These are phyloP conservation scores for Gadopsis marmoratus DNA, from an alignment of 2,797 vertebrate species.

Conservation along the genomic window DNA sequence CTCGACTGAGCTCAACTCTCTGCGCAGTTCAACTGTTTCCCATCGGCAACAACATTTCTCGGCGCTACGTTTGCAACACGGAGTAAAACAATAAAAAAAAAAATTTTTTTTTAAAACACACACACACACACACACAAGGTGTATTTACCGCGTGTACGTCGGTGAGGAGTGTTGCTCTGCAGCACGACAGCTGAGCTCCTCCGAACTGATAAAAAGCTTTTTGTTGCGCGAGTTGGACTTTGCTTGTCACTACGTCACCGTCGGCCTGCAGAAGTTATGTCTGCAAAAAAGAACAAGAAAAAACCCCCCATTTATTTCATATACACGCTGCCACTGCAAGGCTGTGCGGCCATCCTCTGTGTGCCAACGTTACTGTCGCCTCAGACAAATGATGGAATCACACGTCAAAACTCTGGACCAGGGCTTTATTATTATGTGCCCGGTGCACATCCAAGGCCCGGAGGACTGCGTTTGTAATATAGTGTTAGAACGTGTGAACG, in stretches of 20 bases:
- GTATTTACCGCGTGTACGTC: neutral
- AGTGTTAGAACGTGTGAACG: neutral
- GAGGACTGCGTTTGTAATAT: neutral
- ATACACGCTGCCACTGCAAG: neutral
- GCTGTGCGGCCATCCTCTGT: neutral
- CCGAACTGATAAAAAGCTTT: constrained; percentile 51
- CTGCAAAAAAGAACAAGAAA: constrained; percentile 33
- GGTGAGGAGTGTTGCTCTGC: neutral
- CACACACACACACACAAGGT: neutral
- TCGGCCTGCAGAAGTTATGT: constrained; percentile 63
- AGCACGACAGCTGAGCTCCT: constrained; percentile 5
- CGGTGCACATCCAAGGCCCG: neutral
- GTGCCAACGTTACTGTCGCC: neutral
- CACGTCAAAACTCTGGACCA: neutral
- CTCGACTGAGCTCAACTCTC: constrained; percentile 88
- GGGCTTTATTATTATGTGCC: neutral
- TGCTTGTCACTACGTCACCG: constrained; percentile 77
- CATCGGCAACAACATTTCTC: constrained; percentile 79
- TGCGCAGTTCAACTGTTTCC: constrained; percentile 85
- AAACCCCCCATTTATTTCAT: constrained; percentile 23
- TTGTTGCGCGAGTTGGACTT: constrained; percentile 72
- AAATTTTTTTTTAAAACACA: too few species aligned
- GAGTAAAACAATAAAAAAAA: constrained; percentile 27
- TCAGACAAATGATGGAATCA: neutral
- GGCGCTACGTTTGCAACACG: constrained; percentile 56